Evolutionary conservation across 2,888 invertebrate genomes (phyloP), one percentile per base, ranked within the genome.

Genomic region (Cephus rjabovi): DNA sequence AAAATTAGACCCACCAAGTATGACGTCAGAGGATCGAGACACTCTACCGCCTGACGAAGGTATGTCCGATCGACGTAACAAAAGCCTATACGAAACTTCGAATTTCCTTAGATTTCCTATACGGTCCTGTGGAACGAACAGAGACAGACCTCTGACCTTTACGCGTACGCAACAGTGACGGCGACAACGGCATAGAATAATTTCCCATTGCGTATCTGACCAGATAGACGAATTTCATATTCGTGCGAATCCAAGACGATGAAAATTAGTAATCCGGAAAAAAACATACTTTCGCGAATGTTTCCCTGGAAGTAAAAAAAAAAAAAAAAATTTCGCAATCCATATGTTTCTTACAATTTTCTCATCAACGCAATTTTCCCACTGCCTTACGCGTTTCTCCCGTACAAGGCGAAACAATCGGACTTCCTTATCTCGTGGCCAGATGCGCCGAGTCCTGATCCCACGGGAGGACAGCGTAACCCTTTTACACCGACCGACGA

Each of bases 401-500:
- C 56, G 23, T 3, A 56, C 56, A 9, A 56, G 56, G 56, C 23
- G 23, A 56, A 56, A 56, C 56, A 56, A 56, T 56, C 23, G 2
- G 15, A 9, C 23, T 23, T 23, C 9, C 9, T 23, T 56, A 56
- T 56, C 56, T 56, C 23, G 56, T 23, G 15, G 15, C 2, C 23
- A 56, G 56, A 56, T 1, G 23, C 23, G 15, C 23, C 23, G 23
- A 2, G 40, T 56, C 23, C 56, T 23, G 23, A 2, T 56, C 56
- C 56, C 56, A 56, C 56, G 56, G 56, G 23, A 56, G 9, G 23
- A 56, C 9, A 56, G 56, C 56, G 56, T 23, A 56, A 56, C 23
- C 15, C 15, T 56, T 23, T 15, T 56, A 9, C 34, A 56, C 77
- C 78, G 75, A 70, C 76, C 84, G 84, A 88, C 86, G 86, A 88